Percentiles rank a stretch among this genome's conserved stretches.
phyloP scores from a whole-genome alignment of 37 sponge, comb jelly and placozoan genomes.

The Dysidea cf. avara region DNA sequence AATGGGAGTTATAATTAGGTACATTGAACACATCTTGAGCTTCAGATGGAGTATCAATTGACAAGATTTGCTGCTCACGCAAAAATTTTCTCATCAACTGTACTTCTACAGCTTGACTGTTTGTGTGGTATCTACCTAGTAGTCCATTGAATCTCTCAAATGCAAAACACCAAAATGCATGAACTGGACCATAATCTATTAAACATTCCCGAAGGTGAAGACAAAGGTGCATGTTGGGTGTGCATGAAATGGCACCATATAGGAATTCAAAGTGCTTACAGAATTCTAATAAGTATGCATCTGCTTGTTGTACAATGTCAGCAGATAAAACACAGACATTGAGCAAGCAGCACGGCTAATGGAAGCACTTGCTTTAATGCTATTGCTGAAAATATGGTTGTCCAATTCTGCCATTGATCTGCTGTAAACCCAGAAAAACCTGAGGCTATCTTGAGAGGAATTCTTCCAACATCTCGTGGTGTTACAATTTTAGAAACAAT shows the following conservation, averaged over 20 bases:
- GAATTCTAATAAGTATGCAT: no score
- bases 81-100: constrained; percentile 50
- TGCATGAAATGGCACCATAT: constrained; percentile 35
- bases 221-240: constrained; percentile 53
- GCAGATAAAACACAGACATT: neutral
- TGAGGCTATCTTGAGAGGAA: no score
- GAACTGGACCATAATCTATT: constrained; percentile 38
- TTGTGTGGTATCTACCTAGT: constrained; percentile 49
- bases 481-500: constrained; percentile 2
- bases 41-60: no score
- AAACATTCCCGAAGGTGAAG: constrained; percentile 46
- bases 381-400: no score
- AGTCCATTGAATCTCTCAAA: constrained; percentile 63
- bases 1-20: no score
- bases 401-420: constrained; percentile 63
- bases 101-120: constrained; percentile 28
- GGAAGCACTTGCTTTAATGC: constrained; percentile 19
- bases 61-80: no score
- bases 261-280: constrained; percentile 12
- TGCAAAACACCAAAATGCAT: constrained; percentile 57
- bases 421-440: constrained; percentile 58
- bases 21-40: no score
- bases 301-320: neutral
- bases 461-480: no score
- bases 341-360: constrained; percentile 16